Conservation (phyloP, 2,888 invertebrate genomes). For the Drosophila merina region DNA sequence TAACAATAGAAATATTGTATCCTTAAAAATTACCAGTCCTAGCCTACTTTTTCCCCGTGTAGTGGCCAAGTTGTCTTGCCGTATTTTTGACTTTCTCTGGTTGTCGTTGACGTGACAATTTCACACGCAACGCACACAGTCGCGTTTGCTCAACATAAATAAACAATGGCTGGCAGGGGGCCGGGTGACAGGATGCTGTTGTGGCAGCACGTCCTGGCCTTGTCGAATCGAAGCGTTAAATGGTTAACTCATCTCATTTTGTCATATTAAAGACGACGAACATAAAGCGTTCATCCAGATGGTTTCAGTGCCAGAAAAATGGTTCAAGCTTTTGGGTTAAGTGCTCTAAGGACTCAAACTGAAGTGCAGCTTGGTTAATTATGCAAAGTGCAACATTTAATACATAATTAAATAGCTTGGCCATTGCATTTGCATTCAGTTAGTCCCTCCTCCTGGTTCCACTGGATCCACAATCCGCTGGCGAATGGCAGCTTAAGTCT, state of each 20-base stretch:
- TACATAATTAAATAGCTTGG: conserved; percentile 42
- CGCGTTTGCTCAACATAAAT: conserved; percentile 53
- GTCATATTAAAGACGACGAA: conserved; percentile 19
- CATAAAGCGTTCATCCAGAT: conserved; percentile 37
- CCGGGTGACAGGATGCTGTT: conserved; percentile 30
- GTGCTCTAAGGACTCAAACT: conserved; percentile 1
- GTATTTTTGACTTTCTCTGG: conserved; percentile 73
- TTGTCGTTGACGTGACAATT: conserved; percentile 75
- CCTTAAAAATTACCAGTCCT: too few species aligned
- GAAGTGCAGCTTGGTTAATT: conserved; percentile 52
- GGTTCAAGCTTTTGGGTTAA: conserved; percentile 8
- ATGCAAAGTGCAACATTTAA: conserved; percentile 57
- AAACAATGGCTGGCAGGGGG: conserved; percentile 54
- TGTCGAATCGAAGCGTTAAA: conserved; percentile 69
- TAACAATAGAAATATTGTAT: too few species aligned
- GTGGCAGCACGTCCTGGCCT: conserved; percentile 59
- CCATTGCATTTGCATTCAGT: conserved; percentile 33
- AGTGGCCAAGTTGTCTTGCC: conserved; percentile 58
- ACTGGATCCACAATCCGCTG: neutral
- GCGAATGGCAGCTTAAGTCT: conserved; percentile 44
- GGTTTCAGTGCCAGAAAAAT: conserved; percentile 19
- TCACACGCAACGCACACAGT: conserved; percentile 63
- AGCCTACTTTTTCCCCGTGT: neutral
- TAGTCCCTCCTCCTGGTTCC: neutral
- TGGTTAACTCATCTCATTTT: conserved; percentile 41